phyloP scores from a whole-genome alignment of 2,113 vertebrate species.

The Phalacrocorax brasilianus region DNA sequence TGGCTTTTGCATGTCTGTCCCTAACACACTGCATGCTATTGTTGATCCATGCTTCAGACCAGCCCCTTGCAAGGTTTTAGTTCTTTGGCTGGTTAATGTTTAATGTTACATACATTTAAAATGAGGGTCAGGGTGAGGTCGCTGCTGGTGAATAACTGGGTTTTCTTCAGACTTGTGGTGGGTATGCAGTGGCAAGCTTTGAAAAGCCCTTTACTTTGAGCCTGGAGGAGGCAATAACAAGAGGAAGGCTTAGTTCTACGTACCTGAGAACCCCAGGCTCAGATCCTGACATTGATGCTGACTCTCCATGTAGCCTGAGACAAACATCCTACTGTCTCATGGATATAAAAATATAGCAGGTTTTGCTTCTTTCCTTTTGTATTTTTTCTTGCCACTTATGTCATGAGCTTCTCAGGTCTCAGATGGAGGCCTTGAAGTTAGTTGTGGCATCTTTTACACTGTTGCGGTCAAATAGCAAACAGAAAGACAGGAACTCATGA shows the following conservation, averaged over 20 bases:
- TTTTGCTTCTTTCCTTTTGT: not conserved
- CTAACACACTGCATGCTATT: not conserved
- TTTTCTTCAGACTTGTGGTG: not conserved
- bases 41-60: not conserved
- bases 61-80: not conserved
- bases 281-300: not conserved
- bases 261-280: not conserved
- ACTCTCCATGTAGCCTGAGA: not conserved
- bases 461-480: not conserved
- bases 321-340: not conserved
- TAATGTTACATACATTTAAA: conserved; percentile 32
- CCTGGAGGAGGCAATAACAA: not conserved
- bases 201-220: not conserved
- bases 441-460: not conserved
- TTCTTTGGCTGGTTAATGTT: conserved; percentile 54
- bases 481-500: not conserved
- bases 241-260: not conserved
- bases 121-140: conserved; percentile 41
- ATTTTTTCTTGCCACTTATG: not conserved
- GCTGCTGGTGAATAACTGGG: conserved; percentile 2
- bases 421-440: not conserved
- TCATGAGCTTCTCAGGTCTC: not conserved
- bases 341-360: not conserved
- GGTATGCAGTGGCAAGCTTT: not conserved
- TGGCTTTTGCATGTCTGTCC: not conserved